Percentiles rank a stretch among this genome's conserved stretches.
These are phyloP conservation scores for Mus spicilegus DNA, from an alignment of 2,113 vertebrate genomes.

Conservation along the genomic window DNA sequence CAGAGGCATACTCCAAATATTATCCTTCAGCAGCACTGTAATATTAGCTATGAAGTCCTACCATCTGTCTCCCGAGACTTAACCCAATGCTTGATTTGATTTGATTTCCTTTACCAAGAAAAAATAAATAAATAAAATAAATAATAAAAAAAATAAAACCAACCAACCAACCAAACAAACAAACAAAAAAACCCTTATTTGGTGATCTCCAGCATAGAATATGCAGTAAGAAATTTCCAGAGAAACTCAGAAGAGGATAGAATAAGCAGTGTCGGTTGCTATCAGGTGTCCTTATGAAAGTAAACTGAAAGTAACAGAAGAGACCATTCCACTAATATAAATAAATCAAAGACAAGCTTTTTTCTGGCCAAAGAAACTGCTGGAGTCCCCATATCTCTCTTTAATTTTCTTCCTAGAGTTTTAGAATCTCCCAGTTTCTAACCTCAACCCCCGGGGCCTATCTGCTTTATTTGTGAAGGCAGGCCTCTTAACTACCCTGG, in stretches of 20 bases:
- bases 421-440: slow-evolving; percentile 18
- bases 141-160: slow-evolving; percentile 39
- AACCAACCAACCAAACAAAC: background rate
- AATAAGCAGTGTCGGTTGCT: slow-evolving; percentile 62
- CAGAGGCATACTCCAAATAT: slow-evolving; percentile 61
- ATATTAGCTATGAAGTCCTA: slow-evolving; percentile 65
- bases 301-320: slow-evolving; percentile 56
- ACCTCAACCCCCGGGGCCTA: background rate
- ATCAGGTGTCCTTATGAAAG: slow-evolving; percentile 42
- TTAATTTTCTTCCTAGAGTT: slow-evolving; percentile 54
- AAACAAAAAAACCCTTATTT: slow-evolving; percentile 50
- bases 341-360: slow-evolving; percentile 53
- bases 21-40: slow-evolving; percentile 64
- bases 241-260: slow-evolving; percentile 53
- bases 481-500: background rate
- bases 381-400: background rate
- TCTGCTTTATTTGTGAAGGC: background rate
- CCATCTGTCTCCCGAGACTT: slow-evolving; percentile 54
- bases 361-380: background rate
- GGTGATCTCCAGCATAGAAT: slow-evolving; percentile 15
- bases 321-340: slow-evolving; percentile 8
- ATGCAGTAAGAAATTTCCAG: slow-evolving; percentile 55
- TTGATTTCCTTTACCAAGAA: background rate
- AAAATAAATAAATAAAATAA: slow-evolving; percentile 38
- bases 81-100: slow-evolving; percentile 33